These are phyloP conservation scores for Noctuana brunneofusca DNA, from an alignment of 2,888 invertebrate genomes.

Conservation along the genomic window DNA sequence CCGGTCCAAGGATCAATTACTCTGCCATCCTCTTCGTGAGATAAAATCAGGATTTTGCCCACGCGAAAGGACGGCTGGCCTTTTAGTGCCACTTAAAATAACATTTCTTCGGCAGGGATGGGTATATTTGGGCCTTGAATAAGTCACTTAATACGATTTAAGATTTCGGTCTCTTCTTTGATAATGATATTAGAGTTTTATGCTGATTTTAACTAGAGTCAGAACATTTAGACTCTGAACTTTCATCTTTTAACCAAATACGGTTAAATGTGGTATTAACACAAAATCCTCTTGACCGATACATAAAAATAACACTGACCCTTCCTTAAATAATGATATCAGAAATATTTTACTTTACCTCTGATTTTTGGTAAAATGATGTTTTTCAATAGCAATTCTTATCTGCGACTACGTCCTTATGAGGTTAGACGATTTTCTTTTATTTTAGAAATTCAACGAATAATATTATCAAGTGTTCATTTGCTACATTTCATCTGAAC, in stretches of 20 bases:
- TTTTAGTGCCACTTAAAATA: slow-evolving; percentile 34
- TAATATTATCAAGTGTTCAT: no score
- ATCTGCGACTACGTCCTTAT: no score
- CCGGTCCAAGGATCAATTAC: slow-evolving; percentile 40
- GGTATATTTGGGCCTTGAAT: slow-evolving; percentile 25
- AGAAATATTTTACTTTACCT: no score
- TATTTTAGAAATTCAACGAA: no score
- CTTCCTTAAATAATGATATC: no score
- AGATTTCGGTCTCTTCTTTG: slow-evolving; percentile 20
- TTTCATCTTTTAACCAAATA: not conserved
- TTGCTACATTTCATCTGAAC: no score
- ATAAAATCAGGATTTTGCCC: slow-evolving; percentile 34
- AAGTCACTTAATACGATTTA: slow-evolving; percentile 33
- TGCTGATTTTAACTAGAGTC: slow-evolving; percentile 4
- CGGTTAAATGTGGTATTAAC: no score
- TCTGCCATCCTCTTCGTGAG: slow-evolving; percentile 26
- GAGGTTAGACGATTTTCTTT: no score
- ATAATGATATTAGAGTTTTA: slow-evolving; percentile 23
- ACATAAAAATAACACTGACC: no score
- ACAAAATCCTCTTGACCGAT: no score
- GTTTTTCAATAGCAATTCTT: no score
- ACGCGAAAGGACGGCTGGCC: slow-evolving; percentile 31
- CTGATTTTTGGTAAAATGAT: no score
- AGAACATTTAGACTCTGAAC: slow-evolving; percentile 12
- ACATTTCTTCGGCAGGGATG: slow-evolving; percentile 29